Conservation (phyloP, 2,113 vertebrate species). For the Philantomba maxwellii region DNA sequence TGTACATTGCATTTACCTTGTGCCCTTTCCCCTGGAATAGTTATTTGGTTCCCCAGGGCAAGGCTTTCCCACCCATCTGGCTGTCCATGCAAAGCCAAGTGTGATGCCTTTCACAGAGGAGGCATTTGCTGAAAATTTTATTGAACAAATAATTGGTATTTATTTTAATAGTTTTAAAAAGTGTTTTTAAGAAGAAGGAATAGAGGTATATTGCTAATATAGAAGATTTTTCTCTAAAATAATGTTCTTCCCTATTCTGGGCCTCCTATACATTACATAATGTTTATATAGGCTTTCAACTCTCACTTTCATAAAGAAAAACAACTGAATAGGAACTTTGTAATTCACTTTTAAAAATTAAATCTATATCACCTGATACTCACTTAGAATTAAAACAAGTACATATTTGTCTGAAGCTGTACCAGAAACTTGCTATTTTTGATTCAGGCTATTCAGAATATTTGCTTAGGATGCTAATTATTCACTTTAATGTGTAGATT, state of each 20-base stretch:
- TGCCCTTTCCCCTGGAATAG: neutral
- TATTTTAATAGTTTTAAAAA: neutral
- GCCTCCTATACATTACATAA: neutral
- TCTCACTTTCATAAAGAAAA: slow-evolving; percentile 40
- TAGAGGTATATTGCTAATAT: neutral
- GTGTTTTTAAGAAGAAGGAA: neutral
- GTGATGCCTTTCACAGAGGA: neutral
- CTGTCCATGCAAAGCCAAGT: neutral
- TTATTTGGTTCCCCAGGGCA: neutral
- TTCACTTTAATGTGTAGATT: slow-evolving; percentile 34
- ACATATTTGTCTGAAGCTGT: neutral
- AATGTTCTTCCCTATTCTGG: neutral
- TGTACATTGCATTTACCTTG: neutral
- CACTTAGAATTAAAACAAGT: neutral
- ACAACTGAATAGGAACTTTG: neutral
- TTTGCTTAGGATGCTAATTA: slow-evolving; percentile 24
- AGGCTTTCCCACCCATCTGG: neutral
- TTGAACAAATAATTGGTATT: neutral
- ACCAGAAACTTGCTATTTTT: slow-evolving; percentile 5
- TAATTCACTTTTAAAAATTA: neutral
- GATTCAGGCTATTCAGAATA: neutral
- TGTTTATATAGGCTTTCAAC: neutral
- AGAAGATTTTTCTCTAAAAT: neutral
- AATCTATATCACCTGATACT: neutral
- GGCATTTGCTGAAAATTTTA: neutral